Evolutionary conservation across 2,797 vertebrate species (phyloP).

Genomic region (Alexandromys oeconomus): DNA sequence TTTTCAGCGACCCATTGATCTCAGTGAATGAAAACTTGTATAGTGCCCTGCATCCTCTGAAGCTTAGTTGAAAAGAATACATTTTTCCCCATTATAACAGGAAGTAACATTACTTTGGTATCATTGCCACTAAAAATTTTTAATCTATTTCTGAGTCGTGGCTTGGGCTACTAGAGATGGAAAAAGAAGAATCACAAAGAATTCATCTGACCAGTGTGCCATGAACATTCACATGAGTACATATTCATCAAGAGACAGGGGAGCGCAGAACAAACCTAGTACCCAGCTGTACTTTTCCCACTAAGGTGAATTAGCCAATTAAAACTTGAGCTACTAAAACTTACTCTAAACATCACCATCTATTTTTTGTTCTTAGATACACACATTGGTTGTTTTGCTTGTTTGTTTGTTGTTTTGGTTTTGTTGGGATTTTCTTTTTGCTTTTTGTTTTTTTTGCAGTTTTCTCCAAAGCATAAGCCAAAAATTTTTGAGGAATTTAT

Average conservation of each 20-base stretch:
- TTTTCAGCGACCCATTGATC: background rate
- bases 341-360: background rate
- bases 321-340: background rate
- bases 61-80: background rate
- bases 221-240: background rate
- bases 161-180: background rate
- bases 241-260: background rate
- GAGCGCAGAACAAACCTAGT: background rate
- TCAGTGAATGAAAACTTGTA: conserved; percentile 31
- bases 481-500: background rate
- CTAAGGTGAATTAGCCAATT: background rate
- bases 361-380: background rate
- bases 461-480: background rate
- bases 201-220: background rate
- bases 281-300: background rate
- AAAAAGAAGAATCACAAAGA: background rate
- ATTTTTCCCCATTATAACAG: background rate
- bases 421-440: background rate
- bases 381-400: background rate
- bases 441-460: background rate
- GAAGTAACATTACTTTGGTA: background rate
- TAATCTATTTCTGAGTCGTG: background rate
- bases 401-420: background rate
- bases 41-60: background rate
- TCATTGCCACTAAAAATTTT: background rate